Base-by-base conservation (phyloP, 2,888 invertebrate genomes). In the Thecophora atra region DNA sequence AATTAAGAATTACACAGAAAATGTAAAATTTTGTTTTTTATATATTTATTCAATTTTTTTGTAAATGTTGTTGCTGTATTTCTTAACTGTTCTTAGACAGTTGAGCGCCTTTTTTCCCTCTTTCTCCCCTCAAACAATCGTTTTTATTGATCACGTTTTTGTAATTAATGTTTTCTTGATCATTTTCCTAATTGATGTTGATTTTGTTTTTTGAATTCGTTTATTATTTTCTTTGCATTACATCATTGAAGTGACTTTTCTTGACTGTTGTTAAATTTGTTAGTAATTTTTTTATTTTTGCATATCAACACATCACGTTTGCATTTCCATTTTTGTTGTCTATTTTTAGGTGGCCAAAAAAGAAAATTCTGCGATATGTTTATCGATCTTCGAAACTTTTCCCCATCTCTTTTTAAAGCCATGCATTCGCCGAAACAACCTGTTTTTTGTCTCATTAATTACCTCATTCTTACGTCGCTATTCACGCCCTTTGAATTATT, bases 261-360 rank as follows among this genome's bases (percentile, higher is more conserved):
- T 4, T 17, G 15, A 28, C 51, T 56, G 37, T 66, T 71, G 51
- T 71, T 66, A 65, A 65, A 44, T 21, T n/a, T 60, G 58, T 71
- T 71, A 51, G 47, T 37, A 65, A 60, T 71, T 71, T 66, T 47
- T 71, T 65, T 71, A n/a, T 58, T 56, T 21, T 7, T 19, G 0
- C 44, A 24, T 54, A 11, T 42, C n/a, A 17, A 56, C 54, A 7
- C 37, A 28, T n/a, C 52, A 52, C 7, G 58, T 58, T 66, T 51
- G 2, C 47, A n/a, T 44, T 63, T 21, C 28, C 37, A 11, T 37
- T 6, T 37, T 37, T 37, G 11, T 37, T 37, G 37, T 26, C 26
- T 19, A 30, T 44, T 51, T 19, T 51, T 44, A 13, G 24, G 42
- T 42, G 21, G 47, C 65, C 47, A 28, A 24, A 24, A 44, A 28